phyloP scores from a whole-genome alignment of 2,797 vertebrate species.

The Onychomys leucogaster region DNA sequence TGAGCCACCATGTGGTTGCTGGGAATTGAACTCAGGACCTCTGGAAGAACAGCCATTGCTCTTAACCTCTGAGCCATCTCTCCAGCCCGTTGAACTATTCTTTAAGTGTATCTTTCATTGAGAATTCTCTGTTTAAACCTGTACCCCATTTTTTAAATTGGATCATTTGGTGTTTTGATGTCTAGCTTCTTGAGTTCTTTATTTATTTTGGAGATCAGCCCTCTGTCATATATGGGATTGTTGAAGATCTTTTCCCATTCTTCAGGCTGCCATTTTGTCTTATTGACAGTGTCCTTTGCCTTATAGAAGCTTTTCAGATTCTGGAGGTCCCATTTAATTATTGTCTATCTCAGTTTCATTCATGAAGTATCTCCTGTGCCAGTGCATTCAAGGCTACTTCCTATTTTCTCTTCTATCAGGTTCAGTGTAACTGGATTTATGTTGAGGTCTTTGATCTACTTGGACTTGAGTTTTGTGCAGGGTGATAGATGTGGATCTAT shows the following conservation, averaged over 20 bases:
- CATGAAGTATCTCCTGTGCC: background rate
- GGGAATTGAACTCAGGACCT: no score
- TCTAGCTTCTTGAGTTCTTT: background rate
- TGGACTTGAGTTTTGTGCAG: background rate
- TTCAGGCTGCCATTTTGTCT: background rate
- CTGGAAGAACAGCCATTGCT: no score
- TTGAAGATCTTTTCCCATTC: background rate
- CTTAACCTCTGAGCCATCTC: no score
- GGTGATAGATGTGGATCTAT: background rate
- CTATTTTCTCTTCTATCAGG: background rate
- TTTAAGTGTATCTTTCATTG: background rate
- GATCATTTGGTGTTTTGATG: background rate
- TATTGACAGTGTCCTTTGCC: background rate
- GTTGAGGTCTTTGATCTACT: background rate
- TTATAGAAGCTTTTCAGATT: background rate
- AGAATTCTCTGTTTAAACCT: background rate
- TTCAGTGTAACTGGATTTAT: background rate
- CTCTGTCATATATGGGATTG: background rate
- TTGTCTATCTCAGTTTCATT: background rate
- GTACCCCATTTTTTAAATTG: background rate
- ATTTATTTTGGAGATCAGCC: background rate
- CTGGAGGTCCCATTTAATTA: background rate
- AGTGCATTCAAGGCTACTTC: background rate
- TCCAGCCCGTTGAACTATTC: background rate
- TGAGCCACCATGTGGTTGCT: no score